Conservation (phyloP, 2,797 vertebrate species). For the Melanotaenia trifasciata region DNA sequence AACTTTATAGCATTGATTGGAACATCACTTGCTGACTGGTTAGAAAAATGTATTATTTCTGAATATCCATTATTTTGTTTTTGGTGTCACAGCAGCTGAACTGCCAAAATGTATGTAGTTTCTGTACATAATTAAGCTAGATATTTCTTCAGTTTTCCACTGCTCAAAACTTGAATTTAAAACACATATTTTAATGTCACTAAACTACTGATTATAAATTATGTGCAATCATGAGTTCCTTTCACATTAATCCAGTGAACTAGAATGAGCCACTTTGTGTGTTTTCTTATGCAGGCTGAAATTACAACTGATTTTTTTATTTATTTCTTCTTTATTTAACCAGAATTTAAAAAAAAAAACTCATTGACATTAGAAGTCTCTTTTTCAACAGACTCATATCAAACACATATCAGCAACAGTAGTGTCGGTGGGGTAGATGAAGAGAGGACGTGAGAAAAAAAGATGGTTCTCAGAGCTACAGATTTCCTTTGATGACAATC, state of each 20-base stretch:
- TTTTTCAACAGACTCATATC: too few species aligned
- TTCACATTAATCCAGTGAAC: neutral
- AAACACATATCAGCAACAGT: too few species aligned
- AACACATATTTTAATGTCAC: too few species aligned
- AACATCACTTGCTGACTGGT: slow-evolving; percentile 11
- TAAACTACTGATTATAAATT: neutral
- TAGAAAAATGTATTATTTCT: slow-evolving; percentile 19
- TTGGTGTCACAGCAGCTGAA: slow-evolving; percentile 26
- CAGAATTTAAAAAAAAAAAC: too few species aligned
- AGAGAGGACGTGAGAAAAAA: neutral
- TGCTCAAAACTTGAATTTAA: neutral
- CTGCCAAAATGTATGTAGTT: slow-evolving; percentile 3
- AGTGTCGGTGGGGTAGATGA: neutral
- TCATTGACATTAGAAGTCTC: too few species aligned
- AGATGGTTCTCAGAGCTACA: neutral
- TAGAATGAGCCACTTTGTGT: neutral
- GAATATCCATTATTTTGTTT: slow-evolving; percentile 27
- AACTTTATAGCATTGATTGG: slow-evolving; percentile 22
- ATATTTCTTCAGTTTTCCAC: neutral
- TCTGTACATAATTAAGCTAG: slow-evolving; percentile 25
- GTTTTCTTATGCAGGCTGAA: too few species aligned
- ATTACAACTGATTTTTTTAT: too few species aligned
- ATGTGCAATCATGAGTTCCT: neutral
- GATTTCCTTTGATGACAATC: neutral
- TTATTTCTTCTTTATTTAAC: too few species aligned